Percentiles rank a stretch among this genome's conserved stretches.
Conservation (phyloP, 2,888 invertebrate species). For the Drosophila parthenogenetica region DNA sequence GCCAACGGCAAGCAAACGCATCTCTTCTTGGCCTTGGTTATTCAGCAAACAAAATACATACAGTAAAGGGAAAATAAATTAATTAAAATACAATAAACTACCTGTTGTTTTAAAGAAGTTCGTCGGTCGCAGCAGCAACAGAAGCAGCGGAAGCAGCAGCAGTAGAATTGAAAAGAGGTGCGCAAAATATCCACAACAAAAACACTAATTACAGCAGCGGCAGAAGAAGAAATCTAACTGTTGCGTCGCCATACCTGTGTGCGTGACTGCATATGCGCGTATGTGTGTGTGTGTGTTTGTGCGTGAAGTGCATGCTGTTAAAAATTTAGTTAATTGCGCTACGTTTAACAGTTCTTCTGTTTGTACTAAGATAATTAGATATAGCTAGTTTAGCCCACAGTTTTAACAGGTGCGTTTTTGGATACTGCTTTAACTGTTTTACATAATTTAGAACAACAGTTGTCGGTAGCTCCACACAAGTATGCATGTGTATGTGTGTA, state of each 20-base stretch:
- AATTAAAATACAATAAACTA: slow-evolving; percentile 24
- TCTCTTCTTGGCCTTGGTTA: slow-evolving; percentile 30
- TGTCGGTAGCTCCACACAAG: slow-evolving; percentile 18
- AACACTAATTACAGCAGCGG: slow-evolving; percentile 8
- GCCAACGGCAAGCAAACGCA: slow-evolving; percentile 12
- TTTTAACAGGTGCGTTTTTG: slow-evolving; percentile 50
- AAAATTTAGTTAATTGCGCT: slow-evolving; percentile 39
- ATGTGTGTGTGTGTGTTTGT: slow-evolving; percentile 20
- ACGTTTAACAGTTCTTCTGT: slow-evolving; percentile 33
- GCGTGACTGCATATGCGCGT: slow-evolving; percentile 4
- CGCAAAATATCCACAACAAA: slow-evolving; percentile 25
- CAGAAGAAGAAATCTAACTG: slow-evolving; percentile 48
- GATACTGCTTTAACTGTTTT: slow-evolving; percentile 34
- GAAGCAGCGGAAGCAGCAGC: slow-evolving; percentile 23
- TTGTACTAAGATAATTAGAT: slow-evolving; percentile 30
- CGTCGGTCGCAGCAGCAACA: slow-evolving; percentile 26
- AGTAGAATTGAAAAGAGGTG: slow-evolving; percentile 28
- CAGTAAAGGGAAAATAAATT: slow-evolving; percentile 15
- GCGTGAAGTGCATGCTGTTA: slow-evolving; percentile 34
- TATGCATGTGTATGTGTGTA: not conserved
- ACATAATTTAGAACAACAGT: slow-evolving; percentile 35
- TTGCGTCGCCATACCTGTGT: slow-evolving; percentile 34
- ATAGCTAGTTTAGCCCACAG: slow-evolving; percentile 32
- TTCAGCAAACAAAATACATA: slow-evolving; percentile 3
- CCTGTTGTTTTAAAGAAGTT: slow-evolving; percentile 44